These are phyloP conservation scores for Caenorhabditis briggsae DNA, from an alignment of 1,140 invertebrate species.

Conservation along the genomic window DNA sequence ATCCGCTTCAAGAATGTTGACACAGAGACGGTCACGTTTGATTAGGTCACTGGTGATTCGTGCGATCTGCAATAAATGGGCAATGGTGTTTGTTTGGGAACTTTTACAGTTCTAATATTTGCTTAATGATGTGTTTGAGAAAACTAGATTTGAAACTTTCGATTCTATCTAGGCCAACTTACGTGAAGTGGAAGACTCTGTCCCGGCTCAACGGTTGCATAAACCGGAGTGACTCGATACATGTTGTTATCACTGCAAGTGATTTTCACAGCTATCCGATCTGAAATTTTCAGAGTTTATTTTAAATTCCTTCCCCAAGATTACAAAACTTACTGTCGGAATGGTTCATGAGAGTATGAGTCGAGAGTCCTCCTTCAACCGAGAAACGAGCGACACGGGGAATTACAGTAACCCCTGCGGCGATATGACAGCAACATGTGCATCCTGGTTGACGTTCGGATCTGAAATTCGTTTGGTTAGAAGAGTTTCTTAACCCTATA, in stretches of 20 bases:
- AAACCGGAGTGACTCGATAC: conserved; percentile 28
- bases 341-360: conserved; percentile 39
- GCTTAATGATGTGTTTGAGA: background rate
- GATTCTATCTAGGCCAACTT: background rate
- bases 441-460: conserved; percentile 45
- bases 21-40: conserved; percentile 52
- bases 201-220: conserved; percentile 47
- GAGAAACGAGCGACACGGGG: conserved; percentile 43
- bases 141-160: too few relatives aligned
- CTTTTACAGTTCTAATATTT: background rate
- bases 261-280: conserved; percentile 37
- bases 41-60: conserved; percentile 50
- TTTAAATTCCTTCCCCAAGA: too few relatives aligned
- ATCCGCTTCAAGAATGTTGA: conserved; percentile 50
- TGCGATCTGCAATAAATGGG: conserved; percentile 26
- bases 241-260: conserved; percentile 51
- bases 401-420: conserved; percentile 20
- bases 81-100: background rate
- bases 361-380: conserved; percentile 46
- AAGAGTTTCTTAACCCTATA: background rate
- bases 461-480: background rate
- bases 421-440: conserved; percentile 35
- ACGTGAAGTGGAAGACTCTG: conserved; percentile 51
- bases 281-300: background rate
- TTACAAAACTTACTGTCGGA: background rate